Base-by-base conservation (phyloP, 2,797 vertebrate species). In the Falco novaeseelandiae region DNA sequence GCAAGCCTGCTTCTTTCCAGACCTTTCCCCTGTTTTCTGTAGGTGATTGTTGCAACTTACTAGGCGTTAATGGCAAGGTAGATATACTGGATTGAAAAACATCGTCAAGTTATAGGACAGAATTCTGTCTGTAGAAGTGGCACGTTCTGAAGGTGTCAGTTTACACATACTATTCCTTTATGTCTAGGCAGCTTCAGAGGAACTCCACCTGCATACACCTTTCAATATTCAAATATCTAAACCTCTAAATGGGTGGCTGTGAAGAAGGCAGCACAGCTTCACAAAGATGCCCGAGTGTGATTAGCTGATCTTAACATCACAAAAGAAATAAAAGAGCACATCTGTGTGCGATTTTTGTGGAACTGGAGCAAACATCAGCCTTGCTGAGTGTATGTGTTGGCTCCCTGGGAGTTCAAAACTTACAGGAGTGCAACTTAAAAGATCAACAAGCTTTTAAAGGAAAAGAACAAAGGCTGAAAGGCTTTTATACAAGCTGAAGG, bases 301-400 rank as follows among this genome's bases (percentile, higher is more conserved):
- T 94, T 90, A 87, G n/a, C 27, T 44, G 36, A 54, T 92, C 55
- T 85, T 77, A 96, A 80, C 65, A 90, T 54, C 78, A 93, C 52
- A 94, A 38, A 87, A 30, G 30, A 93, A 94, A 89, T 77, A 59
- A 89, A 91, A 94, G 83, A 89, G 5, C 57, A 54, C 55, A 90
- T 65, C 52, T 74, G 12, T 51, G 42, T 51, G 57, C 54, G 86
- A 49, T 87, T 94, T 90, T 65, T 83, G 13, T 83, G 49, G 57
- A 93, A 70, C 44, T 67, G 69, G 63, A 94, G 38, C 55, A 93
- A 90, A 77, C 71, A 66, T 59, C 58, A 87, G 58, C 62, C 51
- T 91, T 1, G 0, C 48, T 42, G 26, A 66, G 58, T 14, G 5
- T 49, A 49, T 40, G 18, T 52, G 29, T 73, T 71, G 36, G 29